These are phyloP conservation scores for Henricia sp. DNA, from an alignment of 53 echinoderm and acorn worm genomes.

Conservation along the genomic window DNA sequence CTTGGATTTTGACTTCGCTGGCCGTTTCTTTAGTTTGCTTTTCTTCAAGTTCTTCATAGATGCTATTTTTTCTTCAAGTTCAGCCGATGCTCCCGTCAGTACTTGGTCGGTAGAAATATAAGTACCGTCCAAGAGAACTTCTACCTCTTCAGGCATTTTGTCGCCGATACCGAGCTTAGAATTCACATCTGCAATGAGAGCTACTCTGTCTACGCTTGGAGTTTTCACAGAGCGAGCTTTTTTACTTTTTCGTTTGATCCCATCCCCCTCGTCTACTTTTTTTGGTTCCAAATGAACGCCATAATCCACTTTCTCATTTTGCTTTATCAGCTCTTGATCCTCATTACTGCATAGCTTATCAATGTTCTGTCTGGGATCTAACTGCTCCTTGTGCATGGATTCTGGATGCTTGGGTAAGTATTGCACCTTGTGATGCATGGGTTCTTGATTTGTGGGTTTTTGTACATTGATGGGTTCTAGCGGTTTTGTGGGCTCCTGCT, in stretches of 20 bases:
- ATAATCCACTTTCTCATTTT: background rate
- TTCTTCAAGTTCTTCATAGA: no score
- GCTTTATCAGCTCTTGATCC: background rate
- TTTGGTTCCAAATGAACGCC: background rate
- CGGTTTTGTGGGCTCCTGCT: no score
- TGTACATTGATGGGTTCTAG: background rate
- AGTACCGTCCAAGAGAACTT: conserved; percentile 48
- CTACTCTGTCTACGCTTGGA: conserved; percentile 17
- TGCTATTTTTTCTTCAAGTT: no score
- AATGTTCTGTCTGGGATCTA: background rate
- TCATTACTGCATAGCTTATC: no score
- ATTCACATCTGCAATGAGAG: no score
- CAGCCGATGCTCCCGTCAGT: no score
- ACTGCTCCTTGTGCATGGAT: background rate
- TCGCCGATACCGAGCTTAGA: no score
- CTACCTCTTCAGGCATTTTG: no score
- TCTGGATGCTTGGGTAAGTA: background rate
- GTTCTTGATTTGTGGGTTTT: background rate
- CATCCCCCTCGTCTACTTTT: background rate
- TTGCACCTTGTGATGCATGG: background rate
- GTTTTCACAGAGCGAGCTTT: conserved; percentile 67
- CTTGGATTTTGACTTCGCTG: no score
- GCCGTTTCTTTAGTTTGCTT: no score
- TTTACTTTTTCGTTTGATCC: conserved; percentile 65
- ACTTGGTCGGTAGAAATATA: no score